Evolutionary conservation across 2,888 invertebrate genomes (phyloP).

Genomic region (Parthenolecanium corni): DNA sequence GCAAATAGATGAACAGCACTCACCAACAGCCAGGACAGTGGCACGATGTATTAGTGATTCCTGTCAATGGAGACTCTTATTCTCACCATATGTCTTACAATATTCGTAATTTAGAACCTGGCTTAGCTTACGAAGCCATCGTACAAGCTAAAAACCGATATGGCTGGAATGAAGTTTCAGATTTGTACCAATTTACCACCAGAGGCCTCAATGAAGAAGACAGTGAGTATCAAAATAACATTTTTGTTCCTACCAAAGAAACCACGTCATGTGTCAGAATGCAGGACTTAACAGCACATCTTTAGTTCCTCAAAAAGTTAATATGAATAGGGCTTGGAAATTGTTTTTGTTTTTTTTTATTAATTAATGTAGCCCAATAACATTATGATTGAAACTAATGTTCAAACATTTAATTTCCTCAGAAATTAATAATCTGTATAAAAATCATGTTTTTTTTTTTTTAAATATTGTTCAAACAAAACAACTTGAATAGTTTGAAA

Average conservation of each 20-base stretch:
- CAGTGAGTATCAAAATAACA: constrained; percentile 9
- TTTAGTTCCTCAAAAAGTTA: background rate
- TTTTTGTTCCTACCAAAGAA: constrained; percentile 1
- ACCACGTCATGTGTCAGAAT: no score
- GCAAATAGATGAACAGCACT: constrained; percentile 18
- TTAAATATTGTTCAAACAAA: no score
- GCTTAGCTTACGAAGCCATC: constrained; percentile 58
- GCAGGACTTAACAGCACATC: no score
- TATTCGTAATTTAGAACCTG: constrained; percentile 51
- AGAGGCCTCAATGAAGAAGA: constrained; percentile 10
- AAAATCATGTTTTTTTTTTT: no score
- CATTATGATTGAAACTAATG: no score
- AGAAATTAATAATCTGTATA: no score
- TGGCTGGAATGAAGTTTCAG: constrained; percentile 60
- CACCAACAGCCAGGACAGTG: constrained; percentile 25
- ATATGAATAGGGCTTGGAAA: background rate
- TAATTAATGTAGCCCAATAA: no score
- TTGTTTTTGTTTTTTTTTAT: background rate
- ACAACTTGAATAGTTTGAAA: no score
- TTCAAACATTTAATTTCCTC: no score
- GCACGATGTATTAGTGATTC: constrained; percentile 37
- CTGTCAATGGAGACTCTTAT: constrained; percentile 42
- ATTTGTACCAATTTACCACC: constrained; percentile 16
- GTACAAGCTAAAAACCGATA: constrained; percentile 63
- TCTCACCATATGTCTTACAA: constrained; percentile 52